Evolutionary conservation across 2,888 invertebrate species (phyloP).

Genomic region (Hetaerina titia): DNA sequence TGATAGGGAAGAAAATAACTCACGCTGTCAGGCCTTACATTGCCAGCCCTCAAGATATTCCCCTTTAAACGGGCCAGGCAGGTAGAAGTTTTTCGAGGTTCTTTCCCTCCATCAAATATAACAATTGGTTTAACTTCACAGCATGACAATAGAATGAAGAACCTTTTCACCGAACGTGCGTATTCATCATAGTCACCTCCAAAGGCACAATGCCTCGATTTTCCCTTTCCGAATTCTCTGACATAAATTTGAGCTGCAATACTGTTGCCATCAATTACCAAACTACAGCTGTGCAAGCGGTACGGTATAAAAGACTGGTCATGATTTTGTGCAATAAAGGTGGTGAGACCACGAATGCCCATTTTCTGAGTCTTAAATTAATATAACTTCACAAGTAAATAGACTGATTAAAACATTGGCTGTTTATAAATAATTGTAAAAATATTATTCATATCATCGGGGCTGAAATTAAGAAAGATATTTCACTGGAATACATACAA

Average conservation of each 20-base stretch:
- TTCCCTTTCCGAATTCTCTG: conserved; percentile 76
- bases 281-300: conserved; percentile 83
- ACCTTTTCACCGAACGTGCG: conserved; percentile 82
- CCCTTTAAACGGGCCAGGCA: conserved; percentile 81
- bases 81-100: conserved; percentile 85
- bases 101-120: conserved; percentile 89
- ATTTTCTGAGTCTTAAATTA: conserved; percentile 77
- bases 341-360: conserved; percentile 93
- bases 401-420: too few species aligned
- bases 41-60: conserved; percentile 79
- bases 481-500: too few species aligned
- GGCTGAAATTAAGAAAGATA: too few species aligned
- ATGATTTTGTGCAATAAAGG: conserved; percentile 85
- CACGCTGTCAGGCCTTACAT: conserved; percentile 69
- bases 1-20: background rate
- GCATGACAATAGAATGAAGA: conserved; percentile 84
- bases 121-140: conserved; percentile 87
- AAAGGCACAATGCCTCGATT: conserved; percentile 84
- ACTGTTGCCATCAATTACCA: conserved; percentile 91
- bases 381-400: too few species aligned
- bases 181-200: conserved; percentile 93
- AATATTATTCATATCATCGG: too few species aligned
- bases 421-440: too few species aligned
- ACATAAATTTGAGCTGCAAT: conserved; percentile 86
- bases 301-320: conserved; percentile 82